These are phyloP conservation scores for Dendrolimus houi DNA, from an alignment of 2,888 invertebrate genomes.

Conservation along the genomic window DNA sequence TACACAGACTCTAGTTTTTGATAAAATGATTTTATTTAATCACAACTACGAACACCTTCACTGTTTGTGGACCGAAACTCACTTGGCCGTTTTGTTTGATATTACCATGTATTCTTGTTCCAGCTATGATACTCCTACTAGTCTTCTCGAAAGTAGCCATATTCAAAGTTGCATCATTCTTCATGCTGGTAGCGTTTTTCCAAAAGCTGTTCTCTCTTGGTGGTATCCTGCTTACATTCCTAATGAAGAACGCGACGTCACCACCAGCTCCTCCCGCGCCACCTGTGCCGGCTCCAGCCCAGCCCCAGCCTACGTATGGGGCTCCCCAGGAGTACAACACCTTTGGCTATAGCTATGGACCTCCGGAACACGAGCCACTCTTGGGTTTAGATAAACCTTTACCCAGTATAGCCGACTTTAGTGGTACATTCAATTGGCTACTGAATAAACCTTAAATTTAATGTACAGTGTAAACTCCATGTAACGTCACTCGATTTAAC, in stretches of 20 bases:
- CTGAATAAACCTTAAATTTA: neutral
- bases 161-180: slow-evolving; percentile 49
- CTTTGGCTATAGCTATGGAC: slow-evolving; percentile 60
- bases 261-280: slow-evolving; percentile 4
- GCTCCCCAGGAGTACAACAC: slow-evolving; percentile 58
- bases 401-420: slow-evolving; percentile 34
- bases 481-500: too few species aligned
- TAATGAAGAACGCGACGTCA: slow-evolving; percentile 37
- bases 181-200: slow-evolving; percentile 56
- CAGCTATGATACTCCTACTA: slow-evolving; percentile 51
- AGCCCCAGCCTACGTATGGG: slow-evolving; percentile 36
- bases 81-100: too few species aligned
- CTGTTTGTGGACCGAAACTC: too few species aligned
- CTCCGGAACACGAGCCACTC: slow-evolving; percentile 40
- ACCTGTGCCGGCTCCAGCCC: slow-evolving; percentile 12
- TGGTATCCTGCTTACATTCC: slow-evolving; percentile 48
- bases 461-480: neutral
- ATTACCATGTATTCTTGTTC: slow-evolving; percentile 15
- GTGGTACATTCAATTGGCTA: neutral
- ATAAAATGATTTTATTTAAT: too few species aligned
- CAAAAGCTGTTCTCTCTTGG: slow-evolving; percentile 56
- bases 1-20: too few species aligned
- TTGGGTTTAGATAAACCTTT: slow-evolving; percentile 22
- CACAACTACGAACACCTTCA: too few species aligned
- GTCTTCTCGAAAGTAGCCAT: slow-evolving; percentile 53